Evolutionary conservation across 2,113 vertebrate species (phyloP).

Genomic region (Nycticryphes semicollaris): DNA sequence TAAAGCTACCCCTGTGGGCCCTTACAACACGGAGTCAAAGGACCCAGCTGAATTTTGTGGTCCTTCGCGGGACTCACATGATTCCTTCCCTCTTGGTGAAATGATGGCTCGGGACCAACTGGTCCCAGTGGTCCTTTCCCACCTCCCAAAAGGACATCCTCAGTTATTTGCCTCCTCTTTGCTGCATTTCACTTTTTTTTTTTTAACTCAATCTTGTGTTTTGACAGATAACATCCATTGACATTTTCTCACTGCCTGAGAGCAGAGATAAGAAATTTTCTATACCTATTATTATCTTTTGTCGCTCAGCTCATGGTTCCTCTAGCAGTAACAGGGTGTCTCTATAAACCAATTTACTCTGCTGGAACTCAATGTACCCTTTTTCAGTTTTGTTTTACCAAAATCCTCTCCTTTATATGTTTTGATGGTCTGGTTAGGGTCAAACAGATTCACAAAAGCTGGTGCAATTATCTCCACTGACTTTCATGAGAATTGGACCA

Average conservation of each 20-base stretch:
- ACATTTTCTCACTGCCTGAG: conserved; percentile 50
- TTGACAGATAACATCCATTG: conserved; percentile 60
- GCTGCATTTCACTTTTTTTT: background rate
- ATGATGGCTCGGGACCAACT: background rate
- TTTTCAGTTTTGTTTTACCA: background rate
- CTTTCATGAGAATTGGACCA: background rate
- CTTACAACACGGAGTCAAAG: background rate
- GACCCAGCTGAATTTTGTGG: background rate
- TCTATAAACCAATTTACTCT: background rate
- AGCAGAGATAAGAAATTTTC: conserved; percentile 15
- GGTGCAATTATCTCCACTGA: background rate
- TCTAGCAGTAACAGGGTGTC: background rate
- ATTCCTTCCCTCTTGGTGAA: background rate
- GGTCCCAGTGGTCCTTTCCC: background rate
- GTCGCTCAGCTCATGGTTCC: background rate
- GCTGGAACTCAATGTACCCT: background rate
- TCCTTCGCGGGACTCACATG: background rate
- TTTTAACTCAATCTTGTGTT: background rate
- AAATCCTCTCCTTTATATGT: background rate
- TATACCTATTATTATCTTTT: conserved; percentile 48
- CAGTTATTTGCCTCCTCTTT: background rate
- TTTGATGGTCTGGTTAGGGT: background rate
- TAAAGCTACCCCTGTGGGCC: background rate
- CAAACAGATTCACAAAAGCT: background rate
- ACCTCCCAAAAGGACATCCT: background rate